Percentiles rank a stretch among this genome's conserved stretches.
These are phyloP conservation scores for Macrocentrus cingulum DNA, from an alignment of 1,140 invertebrate genomes.

Conservation along the genomic window DNA sequence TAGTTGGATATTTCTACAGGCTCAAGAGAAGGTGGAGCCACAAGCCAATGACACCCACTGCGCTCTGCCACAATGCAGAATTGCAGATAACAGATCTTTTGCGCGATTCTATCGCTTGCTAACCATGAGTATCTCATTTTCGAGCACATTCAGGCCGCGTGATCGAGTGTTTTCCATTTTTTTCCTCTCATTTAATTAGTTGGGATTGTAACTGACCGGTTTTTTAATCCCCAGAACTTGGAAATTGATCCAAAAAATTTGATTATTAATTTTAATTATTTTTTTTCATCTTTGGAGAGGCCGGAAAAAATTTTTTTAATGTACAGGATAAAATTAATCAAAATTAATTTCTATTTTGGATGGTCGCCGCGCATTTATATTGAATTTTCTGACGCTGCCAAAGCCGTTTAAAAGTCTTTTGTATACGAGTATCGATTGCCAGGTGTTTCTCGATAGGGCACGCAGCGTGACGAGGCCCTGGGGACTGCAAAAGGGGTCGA, in stretches of 20 bases:
- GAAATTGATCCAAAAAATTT: too few species aligned
- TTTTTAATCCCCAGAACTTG: too few species aligned
- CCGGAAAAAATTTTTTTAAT: too few species aligned
- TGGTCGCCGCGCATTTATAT: neutral
- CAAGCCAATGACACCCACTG: neutral
- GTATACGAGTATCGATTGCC: slow-evolving; percentile 42
- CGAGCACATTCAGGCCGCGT: slow-evolving; percentile 2
- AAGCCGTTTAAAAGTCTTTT: slow-evolving; percentile 29
- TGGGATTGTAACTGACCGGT: too few species aligned
- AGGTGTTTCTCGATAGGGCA: slow-evolving; percentile 43
- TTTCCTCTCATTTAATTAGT: neutral
- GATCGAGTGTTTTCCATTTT: slow-evolving; percentile 2
- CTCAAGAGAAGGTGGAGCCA: too few species aligned
- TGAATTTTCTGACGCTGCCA: slow-evolving; percentile 1
- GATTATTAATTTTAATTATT: too few species aligned
- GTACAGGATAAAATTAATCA: neutral
- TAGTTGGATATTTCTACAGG: too few species aligned
- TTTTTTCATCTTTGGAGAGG: too few species aligned
- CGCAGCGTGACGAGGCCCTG: slow-evolving; percentile 22
- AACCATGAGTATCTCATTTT: slow-evolving; percentile 6
- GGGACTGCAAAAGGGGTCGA: slow-evolving; percentile 24
- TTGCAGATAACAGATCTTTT: slow-evolving; percentile 11
- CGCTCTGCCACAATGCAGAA: neutral
- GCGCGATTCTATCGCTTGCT: slow-evolving; percentile 14
- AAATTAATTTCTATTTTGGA: too few species aligned